A percentile compares a stretch with the other conserved stretches of the same genome.
Evolutionary conservation across 2,888 invertebrate species (phyloP).

Genomic region (Eilema sororculum): DNA sequence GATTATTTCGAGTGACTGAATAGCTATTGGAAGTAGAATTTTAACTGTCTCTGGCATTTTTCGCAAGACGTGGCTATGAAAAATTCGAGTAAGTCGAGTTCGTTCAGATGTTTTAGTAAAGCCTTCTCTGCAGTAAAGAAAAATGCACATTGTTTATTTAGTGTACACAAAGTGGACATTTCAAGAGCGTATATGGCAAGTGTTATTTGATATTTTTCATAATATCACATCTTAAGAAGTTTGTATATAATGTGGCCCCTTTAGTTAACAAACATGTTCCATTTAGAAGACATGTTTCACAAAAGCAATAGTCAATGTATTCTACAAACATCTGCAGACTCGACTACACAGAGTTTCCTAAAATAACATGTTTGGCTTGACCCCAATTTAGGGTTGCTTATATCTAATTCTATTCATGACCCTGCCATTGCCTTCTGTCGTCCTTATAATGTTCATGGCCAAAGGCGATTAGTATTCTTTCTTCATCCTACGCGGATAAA

Average conservation of each 20-base stretch:
- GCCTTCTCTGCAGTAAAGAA: constrained; percentile 31
- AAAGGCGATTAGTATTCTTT: constrained; percentile 47
- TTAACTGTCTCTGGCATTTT: constrained; percentile 43
- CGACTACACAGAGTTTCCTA: constrained; percentile 18
- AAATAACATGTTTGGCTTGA: constrained; percentile 35
- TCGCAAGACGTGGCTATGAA: constrained; percentile 33
- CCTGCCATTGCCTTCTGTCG: constrained; percentile 23
- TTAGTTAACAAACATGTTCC: constrained; percentile 32
- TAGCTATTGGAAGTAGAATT: constrained; percentile 52
- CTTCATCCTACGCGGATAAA: constrained; percentile 34
- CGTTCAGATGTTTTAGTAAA: constrained; percentile 36
- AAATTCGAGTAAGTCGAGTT: constrained; percentile 30
- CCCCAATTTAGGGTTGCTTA: constrained; percentile 27
- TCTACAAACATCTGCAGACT: constrained; percentile 28
- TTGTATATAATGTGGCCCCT: neutral
- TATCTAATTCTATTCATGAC: constrained; percentile 28
- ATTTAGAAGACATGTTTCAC: constrained; percentile 33
- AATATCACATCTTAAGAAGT: neutral
- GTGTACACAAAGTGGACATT: neutral
- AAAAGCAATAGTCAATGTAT: constrained; percentile 36
- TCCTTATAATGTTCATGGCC: constrained; percentile 25
- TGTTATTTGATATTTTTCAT: neutral
- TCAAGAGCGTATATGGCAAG: neutral
- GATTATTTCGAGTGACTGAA: constrained; percentile 55
- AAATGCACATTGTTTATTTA: constrained; percentile 6